These are phyloP conservation scores for Oncopodura yosiiana DNA, from an alignment of 1,140 invertebrate species.

Conservation along the genomic window DNA sequence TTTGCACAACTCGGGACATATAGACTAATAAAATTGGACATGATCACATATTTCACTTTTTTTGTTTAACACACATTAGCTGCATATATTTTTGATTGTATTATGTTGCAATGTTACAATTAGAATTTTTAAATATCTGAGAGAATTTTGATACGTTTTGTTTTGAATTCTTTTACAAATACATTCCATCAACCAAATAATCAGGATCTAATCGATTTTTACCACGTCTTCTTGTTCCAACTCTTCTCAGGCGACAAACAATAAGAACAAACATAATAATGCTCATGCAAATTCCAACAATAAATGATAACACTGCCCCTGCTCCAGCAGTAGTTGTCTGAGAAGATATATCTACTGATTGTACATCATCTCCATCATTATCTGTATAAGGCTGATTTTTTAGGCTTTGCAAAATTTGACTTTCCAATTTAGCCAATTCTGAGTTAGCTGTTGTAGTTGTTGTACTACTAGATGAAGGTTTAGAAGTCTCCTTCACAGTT, in stretches of 20 bases:
- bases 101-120: no score
- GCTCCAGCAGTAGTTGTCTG: conserved; percentile 15
- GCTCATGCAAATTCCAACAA: conserved; percentile 57
- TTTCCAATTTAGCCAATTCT: conserved; percentile 5
- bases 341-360: background rate
- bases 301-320: conserved; percentile 27
- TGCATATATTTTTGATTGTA: no score
- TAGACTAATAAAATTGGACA: no score
- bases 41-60: no score
- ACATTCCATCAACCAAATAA: conserved; percentile 96
- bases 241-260: conserved; percentile 65
- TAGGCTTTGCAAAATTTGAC: conserved; percentile 3
- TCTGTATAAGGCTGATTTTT: conserved; percentile 9
- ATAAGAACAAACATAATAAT: conserved; percentile 64
- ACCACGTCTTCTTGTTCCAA: conserved; percentile 59
- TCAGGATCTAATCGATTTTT: conserved; percentile 85
- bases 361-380: conserved; percentile 1
- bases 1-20: no score
- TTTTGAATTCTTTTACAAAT: conserved; percentile 66
- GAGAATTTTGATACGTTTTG: no score
- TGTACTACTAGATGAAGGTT: background rate
- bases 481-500: conserved; percentile 3
- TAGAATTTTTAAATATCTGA: no score
- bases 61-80: no score
- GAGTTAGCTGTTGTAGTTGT: background rate